Evolutionary conservation across 2,113 vertebrate species (phyloP).

Genomic region (Lycaon pictus): DNA sequence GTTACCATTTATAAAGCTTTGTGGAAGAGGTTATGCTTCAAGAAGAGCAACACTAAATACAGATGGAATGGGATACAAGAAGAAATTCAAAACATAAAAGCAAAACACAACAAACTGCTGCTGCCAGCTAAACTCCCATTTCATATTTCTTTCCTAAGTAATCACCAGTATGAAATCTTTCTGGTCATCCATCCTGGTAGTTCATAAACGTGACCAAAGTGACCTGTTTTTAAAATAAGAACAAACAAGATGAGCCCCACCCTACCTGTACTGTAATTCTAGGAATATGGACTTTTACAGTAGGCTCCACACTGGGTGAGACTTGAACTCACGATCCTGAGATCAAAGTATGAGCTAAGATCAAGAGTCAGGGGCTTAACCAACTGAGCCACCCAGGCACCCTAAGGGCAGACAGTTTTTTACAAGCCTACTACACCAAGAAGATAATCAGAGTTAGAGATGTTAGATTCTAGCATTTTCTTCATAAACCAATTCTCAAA

Average conservation of each 20-base stretch:
- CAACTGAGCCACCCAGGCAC: background rate
- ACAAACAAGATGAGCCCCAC: background rate
- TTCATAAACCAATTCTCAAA: background rate
- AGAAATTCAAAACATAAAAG: constrained; percentile 27
- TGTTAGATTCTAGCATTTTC: background rate
- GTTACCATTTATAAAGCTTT: background rate
- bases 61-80: background rate
- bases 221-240: constrained; percentile 35
- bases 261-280: background rate
- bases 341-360: background rate
- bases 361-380: background rate
- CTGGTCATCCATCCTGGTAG: background rate
- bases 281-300: background rate
- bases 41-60: background rate
- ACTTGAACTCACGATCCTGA: background rate
- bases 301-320: background rate
- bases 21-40: background rate
- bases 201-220: background rate
- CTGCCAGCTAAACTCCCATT: background rate
- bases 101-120: background rate
- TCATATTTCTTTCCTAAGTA: constrained; percentile 6
- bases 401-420: background rate
- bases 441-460: background rate
- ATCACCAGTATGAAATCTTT: background rate
- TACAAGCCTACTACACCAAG: background rate